These are phyloP conservation scores for Trochalopteron elliotii DNA, from an alignment of 2,113 vertebrate species.

Conservation along the genomic window DNA sequence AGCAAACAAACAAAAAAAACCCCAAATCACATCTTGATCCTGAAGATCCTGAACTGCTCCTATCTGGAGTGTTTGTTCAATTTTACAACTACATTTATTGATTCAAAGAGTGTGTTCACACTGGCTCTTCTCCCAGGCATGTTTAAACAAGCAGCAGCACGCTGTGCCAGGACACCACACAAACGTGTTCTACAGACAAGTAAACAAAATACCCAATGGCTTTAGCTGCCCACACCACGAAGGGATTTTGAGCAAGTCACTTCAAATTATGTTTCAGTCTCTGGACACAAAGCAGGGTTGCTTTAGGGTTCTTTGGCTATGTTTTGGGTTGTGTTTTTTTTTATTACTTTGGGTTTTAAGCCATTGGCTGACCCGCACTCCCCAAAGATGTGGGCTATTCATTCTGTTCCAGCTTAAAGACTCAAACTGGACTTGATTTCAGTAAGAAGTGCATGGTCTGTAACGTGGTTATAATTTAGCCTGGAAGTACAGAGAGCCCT, in stretches of 20 bases:
- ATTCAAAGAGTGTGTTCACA: conserved; percentile 32
- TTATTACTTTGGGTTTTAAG: conserved; percentile 10
- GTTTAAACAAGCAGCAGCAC: conserved; percentile 32
- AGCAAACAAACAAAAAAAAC: neutral
- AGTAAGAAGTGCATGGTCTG: neutral
- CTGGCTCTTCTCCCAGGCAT: conserved; percentile 31
- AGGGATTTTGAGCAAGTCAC: conserved; percentile 23
- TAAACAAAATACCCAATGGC: conserved; percentile 32
- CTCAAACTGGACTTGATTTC: neutral
- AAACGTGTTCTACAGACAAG: conserved; percentile 31
- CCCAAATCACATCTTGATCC: neutral
- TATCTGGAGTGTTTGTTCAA: neutral
- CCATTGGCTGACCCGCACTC: neutral
- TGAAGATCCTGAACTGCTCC: neutral
- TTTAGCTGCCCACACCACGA: neutral
- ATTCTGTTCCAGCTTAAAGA: conserved; percentile 2
- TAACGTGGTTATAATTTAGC: neutral
- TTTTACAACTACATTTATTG: conserved; percentile 21
- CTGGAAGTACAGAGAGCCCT: neutral
- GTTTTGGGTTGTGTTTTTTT: neutral
- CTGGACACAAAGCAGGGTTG: conserved; percentile 8
- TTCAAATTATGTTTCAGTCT: conserved; percentile 7
- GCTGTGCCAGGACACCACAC: neutral
- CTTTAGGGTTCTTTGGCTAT: neutral
- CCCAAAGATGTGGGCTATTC: conserved; percentile 1